Percentiles rank a stretch among this genome's conserved stretches.
These are phyloP conservation scores for Eufriesea mexicana DNA, from an alignment of 1,140 invertebrate genomes.

Conservation along the genomic window DNA sequence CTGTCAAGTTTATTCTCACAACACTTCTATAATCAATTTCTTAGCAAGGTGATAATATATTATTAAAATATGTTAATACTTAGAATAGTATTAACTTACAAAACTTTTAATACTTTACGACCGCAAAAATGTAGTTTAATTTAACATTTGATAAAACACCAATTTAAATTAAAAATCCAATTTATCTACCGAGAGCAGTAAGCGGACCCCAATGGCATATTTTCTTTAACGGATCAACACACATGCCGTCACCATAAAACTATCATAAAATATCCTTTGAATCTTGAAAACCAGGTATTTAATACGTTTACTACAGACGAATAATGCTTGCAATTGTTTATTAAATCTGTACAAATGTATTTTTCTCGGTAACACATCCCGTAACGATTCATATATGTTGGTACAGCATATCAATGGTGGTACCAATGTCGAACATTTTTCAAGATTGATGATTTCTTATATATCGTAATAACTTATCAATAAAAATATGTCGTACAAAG, in stretches of 20 bases:
- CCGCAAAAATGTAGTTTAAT: background rate
- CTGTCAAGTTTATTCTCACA: background rate
- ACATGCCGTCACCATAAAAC: constrained; percentile 78
- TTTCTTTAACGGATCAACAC: constrained; percentile 83
- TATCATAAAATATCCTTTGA: constrained; percentile 1
- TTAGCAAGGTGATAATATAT: background rate
- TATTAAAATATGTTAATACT: background rate
- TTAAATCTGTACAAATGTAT: constrained; percentile 27
- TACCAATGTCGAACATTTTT: constrained; percentile 20
- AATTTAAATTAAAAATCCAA: background rate
- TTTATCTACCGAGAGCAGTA: constrained; percentile 87
- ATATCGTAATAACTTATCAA: background rate
- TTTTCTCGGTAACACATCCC: constrained; percentile 33
- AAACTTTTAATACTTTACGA: background rate
- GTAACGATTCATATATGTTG: constrained; percentile 21
- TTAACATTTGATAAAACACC: background rate
- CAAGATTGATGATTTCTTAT: background rate
- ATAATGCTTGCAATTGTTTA: constrained; percentile 12
- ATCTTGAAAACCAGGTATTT: background rate
- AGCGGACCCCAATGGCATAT: constrained; percentile 91
- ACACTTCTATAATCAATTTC: background rate
- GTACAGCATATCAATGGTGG: constrained; percentile 31
- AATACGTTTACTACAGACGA: background rate
- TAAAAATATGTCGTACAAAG: background rate
- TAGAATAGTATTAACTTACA: background rate